These are phyloP conservation scores for Drosophila emarginata DNA, from an alignment of 2,888 invertebrate species.

Conservation along the genomic window DNA sequence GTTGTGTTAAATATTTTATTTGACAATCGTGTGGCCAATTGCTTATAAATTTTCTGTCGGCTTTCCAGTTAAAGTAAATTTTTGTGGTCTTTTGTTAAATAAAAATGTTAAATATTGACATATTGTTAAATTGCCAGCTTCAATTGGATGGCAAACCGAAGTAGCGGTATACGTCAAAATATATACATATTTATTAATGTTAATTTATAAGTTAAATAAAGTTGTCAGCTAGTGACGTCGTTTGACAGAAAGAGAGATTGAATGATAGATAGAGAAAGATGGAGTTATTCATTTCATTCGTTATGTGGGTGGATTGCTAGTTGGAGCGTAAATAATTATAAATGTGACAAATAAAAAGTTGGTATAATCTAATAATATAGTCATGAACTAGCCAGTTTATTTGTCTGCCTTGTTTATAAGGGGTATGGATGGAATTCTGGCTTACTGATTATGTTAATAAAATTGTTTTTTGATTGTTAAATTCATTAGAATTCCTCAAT, in stretches of 20 bases:
- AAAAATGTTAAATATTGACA: slow-evolving; percentile 63
- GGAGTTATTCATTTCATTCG: neutral
- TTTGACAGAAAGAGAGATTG: slow-evolving; percentile 2
- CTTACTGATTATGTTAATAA: slow-evolving; percentile 43
- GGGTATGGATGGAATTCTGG: neutral
- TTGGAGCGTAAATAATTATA: slow-evolving; percentile 48
- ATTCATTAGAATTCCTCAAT: slow-evolving; percentile 24
- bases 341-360: slow-evolving; percentile 31
- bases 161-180: slow-evolving; percentile 37
- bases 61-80: slow-evolving; percentile 20
- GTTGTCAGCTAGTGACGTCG: slow-evolving; percentile 54
- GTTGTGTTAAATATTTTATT: slow-evolving; percentile 25
- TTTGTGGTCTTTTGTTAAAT: slow-evolving; percentile 43
- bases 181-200: slow-evolving; percentile 40
- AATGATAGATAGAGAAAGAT: slow-evolving; percentile 22
- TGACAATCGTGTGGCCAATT: slow-evolving; percentile 45
- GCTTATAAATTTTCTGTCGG: slow-evolving; percentile 46
- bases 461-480: slow-evolving; percentile 28
- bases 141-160: slow-evolving; percentile 9
- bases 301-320: slow-evolving; percentile 20
- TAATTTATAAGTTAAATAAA: slow-evolving; percentile 55
- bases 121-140: slow-evolving; percentile 58
- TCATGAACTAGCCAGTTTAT: slow-evolving; percentile 53
- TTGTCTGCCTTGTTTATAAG: slow-evolving; percentile 21
- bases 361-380: slow-evolving; percentile 54